Percentiles rank a stretch among this genome's conserved stretches.
Evolutionary conservation across 2,113 vertebrate species (phyloP).

Genomic region (Isurus oxyrinchus): DNA sequence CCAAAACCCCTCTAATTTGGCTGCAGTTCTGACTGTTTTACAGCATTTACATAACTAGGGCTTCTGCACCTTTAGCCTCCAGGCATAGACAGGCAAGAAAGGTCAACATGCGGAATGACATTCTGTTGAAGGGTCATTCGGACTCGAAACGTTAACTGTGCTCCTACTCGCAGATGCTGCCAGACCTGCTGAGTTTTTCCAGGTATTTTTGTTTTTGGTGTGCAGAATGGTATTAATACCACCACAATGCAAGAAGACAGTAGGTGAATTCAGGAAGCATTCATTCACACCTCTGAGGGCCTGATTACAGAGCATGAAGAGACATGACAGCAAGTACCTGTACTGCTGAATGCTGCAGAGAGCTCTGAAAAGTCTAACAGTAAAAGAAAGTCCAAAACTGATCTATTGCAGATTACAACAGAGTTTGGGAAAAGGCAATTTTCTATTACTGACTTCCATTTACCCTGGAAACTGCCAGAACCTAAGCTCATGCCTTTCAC

Average conservation of each 20-base stretch:
- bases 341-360: not conserved
- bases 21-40: not conserved
- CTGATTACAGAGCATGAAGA: not conserved
- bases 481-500: not conserved
- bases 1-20: not conserved
- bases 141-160: too few relatives aligned
- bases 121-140: not conserved
- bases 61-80: not conserved
- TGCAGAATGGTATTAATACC: not conserved
- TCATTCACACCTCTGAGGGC: not conserved
- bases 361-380: not conserved
- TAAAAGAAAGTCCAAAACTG: not conserved
- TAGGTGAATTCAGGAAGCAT: not conserved
- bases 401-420: not conserved
- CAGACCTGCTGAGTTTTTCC: too few relatives aligned
- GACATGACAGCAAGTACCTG: not conserved
- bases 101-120: not conserved
- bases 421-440: not conserved
- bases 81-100: not conserved
- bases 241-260: not conserved
- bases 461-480: not conserved
- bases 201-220: too few relatives aligned
- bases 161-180: too few relatives aligned
- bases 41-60: not conserved
- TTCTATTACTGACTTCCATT: not conserved